phyloP scores from a whole-genome alignment of 2,113 vertebrate genomes.

The Ochotona princeps region DNA sequence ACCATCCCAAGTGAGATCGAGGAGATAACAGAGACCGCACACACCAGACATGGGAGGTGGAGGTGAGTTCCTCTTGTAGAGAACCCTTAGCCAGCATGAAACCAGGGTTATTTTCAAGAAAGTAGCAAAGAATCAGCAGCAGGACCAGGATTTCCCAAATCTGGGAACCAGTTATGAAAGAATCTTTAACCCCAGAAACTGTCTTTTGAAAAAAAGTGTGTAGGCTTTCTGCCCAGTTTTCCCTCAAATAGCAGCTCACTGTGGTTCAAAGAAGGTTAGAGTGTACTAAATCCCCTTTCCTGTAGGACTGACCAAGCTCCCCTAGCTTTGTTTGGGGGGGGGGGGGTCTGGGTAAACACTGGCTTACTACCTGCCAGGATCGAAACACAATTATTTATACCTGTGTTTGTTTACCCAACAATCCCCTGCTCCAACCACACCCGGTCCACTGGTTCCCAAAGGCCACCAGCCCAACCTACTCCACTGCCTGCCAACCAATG shows the following conservation, averaged over 20 bases:
- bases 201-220: neutral
- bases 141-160: neutral
- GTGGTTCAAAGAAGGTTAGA: slow-evolving; percentile 39
- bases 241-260: slow-evolving; percentile 66
- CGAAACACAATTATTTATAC: neutral
- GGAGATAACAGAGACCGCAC: neutral
- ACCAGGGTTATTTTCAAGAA: neutral
- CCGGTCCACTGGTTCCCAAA: neutral
- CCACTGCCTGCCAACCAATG: neutral
- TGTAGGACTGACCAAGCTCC: neutral
- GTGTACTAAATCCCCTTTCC: neutral
- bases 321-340: neutral
- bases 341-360: neutral
- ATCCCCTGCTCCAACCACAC: neutral
- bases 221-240: slow-evolving; percentile 3
- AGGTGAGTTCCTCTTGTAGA: neutral
- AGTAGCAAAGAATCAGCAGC: neutral
- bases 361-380: neutral
- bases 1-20: neutral
- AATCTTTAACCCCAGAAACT: neutral
- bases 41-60: neutral
- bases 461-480: neutral
- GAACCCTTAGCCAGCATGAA: neutral
- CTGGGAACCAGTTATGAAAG: neutral
- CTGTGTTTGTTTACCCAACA: neutral